These are phyloP conservation scores for Punctoribates punctum DNA, from an alignment of 2,888 invertebrate genomes.

Conservation along the genomic window DNA sequence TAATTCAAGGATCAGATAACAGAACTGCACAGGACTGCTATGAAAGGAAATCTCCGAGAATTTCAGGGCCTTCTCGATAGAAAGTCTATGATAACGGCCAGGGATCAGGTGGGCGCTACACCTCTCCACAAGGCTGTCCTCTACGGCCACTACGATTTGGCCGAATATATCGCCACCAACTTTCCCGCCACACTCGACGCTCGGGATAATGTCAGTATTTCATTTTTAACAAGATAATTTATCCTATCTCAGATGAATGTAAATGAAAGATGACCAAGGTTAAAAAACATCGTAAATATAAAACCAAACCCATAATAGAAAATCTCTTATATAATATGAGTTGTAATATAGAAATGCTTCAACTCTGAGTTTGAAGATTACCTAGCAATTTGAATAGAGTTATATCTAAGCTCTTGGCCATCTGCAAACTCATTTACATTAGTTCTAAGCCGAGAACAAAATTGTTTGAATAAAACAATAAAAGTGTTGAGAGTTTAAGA, in stretches of 20 bases:
- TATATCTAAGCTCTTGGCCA: too few relatives aligned
- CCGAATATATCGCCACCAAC: slow-evolving; percentile 53
- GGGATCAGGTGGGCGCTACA: slow-evolving; percentile 52
- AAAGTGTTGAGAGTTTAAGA: background rate
- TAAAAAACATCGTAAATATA: too few relatives aligned
- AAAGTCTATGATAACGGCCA: slow-evolving; percentile 56
- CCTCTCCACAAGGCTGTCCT: slow-evolving; percentile 53
- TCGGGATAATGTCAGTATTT: slow-evolving; percentile 52
- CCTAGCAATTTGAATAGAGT: too few relatives aligned
- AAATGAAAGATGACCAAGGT: background rate
- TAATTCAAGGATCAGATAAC: slow-evolving; percentile 52
- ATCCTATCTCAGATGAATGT: background rate
- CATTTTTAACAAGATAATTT: background rate
- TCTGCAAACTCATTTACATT: too few relatives aligned
- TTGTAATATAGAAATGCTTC: too few relatives aligned
- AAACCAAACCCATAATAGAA: too few relatives aligned
- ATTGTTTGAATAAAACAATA: background rate
- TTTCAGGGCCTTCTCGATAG: slow-evolving; percentile 55
- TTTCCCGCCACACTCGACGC: slow-evolving; percentile 54
- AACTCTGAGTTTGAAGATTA: too few relatives aligned
- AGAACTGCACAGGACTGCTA: slow-evolving; percentile 54
- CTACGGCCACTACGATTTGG: slow-evolving; percentile 53
- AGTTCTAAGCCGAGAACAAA: too few relatives aligned
- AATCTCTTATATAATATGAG: too few relatives aligned
- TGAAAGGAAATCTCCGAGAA: slow-evolving; percentile 56